Base-by-base conservation (phyloP, 2,797 vertebrate genomes). In the Macropus fuliginosus region DNA sequence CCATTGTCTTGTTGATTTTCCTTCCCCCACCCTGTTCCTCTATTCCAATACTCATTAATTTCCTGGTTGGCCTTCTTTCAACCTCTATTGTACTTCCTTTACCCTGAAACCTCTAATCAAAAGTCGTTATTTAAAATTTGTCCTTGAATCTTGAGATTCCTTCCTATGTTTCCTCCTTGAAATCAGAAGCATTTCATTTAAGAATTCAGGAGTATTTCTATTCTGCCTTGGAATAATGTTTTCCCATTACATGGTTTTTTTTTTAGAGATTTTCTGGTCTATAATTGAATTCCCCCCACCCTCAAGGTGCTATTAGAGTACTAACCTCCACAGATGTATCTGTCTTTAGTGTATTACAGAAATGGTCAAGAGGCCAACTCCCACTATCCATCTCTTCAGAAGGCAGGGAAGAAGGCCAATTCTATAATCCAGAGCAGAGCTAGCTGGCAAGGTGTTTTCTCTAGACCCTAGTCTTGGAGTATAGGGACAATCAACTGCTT, bases 41-140 rank as follows among this genome's bases (percentile, higher is more conserved):
- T 40, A 46, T 40, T 92, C 90, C 94, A 94, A 56, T 87, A 95
- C 91, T 95, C 92, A 91, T 90, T 96, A 94, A 55, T 66, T 93
- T 92, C 96, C 91, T 56, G 90, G 56, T 94, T 96, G 96, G 89
- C 91, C 52, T 93, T 93, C 91, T 89, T 92, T 94, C 92, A 94
- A 46, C 13, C 3, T 21, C 50, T 95, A 55, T 81, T 94, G 57
- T 92, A 92, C 74, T 40, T 92, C 28, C 91, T 93, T 94, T 96
- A 95, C 93, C 93, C 95, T 95, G 55, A 62, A 98, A 93, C 40
- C 59, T 54, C 74, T 93, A 93, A 93, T 94, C 66, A 94, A 93
- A 57, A 94, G 57, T 91, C 21, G 11, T 81, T 90, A 54, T 93
- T 96, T 91, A 24, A 50, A 55, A 6, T 28, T 34, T 94, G 24